Base-by-base conservation (phyloP, 2,888 invertebrate genomes). In the Bellardia pandia region DNA sequence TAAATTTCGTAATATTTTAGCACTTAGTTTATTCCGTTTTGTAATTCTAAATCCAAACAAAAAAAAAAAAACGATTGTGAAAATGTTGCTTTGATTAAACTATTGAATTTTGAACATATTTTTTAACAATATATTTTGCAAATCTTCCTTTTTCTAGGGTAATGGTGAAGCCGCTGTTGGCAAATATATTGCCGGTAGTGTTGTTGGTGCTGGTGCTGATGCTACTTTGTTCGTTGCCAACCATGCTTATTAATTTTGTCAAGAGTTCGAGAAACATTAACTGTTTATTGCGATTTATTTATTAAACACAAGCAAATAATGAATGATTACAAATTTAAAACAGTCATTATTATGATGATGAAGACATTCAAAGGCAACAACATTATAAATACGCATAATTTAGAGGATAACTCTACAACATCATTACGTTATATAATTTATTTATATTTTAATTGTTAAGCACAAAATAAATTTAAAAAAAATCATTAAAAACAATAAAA, bases 211-310 rank as follows among this genome's bases (percentile, higher is more conserved):
- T 92, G 98, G 98, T 90, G 98, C 97, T 76, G 97, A 96, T 3
- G 95, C 97, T 90, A 96, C 97, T 88, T 96, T 99, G 90, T 99
- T 98, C 94, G 96, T 99, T 90, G 98, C 98, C 91, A 97, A 99
- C 94, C 99, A 99, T 94, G 97, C 98, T 90, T 99, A 99, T 94
- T 99, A 98, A 95, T 92, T 48, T 66, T 78, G 74, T 56, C 42
- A 72, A 68, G 58, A 45, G 16, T 58, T 83, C 85, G 84, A 88
- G 71, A 88, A 77, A n/a, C n/a, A 85, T 89, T 88, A 86, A 84
- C 85, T 88, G 88, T 86, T 88, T 80, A 64, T 83, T 85, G 88
- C 78, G 81, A 88, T 86, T 86, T 88, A 87, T 88, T 88, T 87
- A 83, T 89, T 89, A 88, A 89, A 82, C 40, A 87, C 74, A 87